Base-by-base conservation (phyloP, 35 echinoderm and acorn worm genomes). In the Anneissia japonica region DNA sequence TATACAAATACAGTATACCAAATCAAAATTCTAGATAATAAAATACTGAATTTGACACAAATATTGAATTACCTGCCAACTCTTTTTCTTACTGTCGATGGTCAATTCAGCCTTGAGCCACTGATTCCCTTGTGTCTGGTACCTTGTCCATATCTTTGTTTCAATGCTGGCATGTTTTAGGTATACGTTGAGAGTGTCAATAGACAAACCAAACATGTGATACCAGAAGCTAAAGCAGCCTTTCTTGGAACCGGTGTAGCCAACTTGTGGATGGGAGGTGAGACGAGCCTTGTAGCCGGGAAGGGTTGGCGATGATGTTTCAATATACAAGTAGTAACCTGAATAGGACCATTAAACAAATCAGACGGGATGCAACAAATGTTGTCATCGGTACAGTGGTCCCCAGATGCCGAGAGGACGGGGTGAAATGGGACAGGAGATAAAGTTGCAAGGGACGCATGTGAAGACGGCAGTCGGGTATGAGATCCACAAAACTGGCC, bases 321-420 rank as follows among this genome's bases (percentile, higher is more conserved):
- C 94, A 37, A 92, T 90, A 51, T 88, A 97, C 14, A 97, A 73
- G 37, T 97, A 97, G 46, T 83, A 81, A 12, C 93, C 93, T 64
- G 26, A 23, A 64, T 64, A 64, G 21, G 2, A 64, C n/a, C n/a
- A n/a, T n/a, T n/a, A n/a, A n/a, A n/a, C n/a, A n/a, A n/a, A n/a
- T n/a, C n/a, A n/a, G n/a, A n/a, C n/a, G n/a, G n/a, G n/a, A n/a
- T n/a, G n/a, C n/a, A n/a, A n/a, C n/a, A n/a, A n/a, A n/a, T n/a
- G n/a, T n/a, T n/a, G n/a, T n/a, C n/a, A n/a, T n/a, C n/a, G n/a
- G n/a, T n/a, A n/a, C n/a, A n/a, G n/a, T n/a, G n/a, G n/a, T n/a
- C n/a, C n/a, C n/a, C n/a, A n/a, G n/a, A n/a, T n/a, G n/a, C n/a
- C n/a, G n/a, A n/a, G n/a, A n/a, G n/a, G n/a, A n/a, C n/a, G n/a